Conservation (phyloP, 1,140 invertebrate species). For the Zaprionus inermis region DNA sequence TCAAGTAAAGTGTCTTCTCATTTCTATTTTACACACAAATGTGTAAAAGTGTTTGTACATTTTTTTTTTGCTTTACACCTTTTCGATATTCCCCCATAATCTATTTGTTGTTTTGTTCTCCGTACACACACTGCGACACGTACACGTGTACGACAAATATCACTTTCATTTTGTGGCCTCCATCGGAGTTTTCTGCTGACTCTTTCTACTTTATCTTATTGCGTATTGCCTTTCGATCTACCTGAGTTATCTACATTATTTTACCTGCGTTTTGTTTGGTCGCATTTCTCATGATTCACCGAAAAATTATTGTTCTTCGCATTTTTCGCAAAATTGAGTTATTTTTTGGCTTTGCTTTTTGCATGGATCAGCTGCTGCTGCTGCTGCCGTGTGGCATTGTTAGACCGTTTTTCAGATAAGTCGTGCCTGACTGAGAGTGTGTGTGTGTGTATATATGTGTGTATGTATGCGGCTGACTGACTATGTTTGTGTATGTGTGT, state of each 20-base stretch:
- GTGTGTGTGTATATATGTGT: neutral
- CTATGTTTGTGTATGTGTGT: neutral
- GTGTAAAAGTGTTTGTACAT: conserved; percentile 37
- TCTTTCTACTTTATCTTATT: conserved; percentile 30
- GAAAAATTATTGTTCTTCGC: conserved; percentile 14
- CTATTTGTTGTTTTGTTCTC: conserved; percentile 40
- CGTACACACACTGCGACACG: neutral
- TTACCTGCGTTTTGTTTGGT: conserved; percentile 31
- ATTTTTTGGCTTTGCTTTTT: conserved; percentile 28
- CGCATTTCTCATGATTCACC: conserved; percentile 39
- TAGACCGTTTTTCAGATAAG: conserved; percentile 50
- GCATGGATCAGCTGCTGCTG: conserved; percentile 60
- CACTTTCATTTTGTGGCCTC: conserved; percentile 68
- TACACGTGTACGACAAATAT: conserved; percentile 40
- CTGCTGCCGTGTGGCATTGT: conserved; percentile 51
- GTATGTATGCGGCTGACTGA: conserved; percentile 9
- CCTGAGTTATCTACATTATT: conserved; percentile 50
- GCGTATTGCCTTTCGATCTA: conserved; percentile 35
- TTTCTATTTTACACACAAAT: neutral
- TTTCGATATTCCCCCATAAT: conserved; percentile 6
- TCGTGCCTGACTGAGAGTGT: conserved; percentile 2
- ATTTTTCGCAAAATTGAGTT: conserved; percentile 35
- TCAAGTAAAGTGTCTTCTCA: neutral
- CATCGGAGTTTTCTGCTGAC: conserved; percentile 12
- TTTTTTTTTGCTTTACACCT: conserved; percentile 19